Conservation (phyloP, 2,113 vertebrate genomes). For the Sula dactylatra region DNA sequence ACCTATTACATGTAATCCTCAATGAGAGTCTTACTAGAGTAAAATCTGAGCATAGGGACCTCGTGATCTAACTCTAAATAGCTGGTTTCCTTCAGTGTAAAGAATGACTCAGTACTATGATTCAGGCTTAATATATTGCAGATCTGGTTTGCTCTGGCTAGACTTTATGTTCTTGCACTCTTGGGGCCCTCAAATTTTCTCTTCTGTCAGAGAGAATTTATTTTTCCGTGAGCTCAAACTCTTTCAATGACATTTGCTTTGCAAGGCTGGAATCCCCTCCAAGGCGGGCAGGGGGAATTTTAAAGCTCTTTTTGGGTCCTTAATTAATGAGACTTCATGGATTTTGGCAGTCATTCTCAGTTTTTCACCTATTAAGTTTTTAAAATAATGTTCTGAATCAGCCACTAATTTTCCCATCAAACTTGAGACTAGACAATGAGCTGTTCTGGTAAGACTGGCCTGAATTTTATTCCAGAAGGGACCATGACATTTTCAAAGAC, state of each 20-base stretch:
- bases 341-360: background rate
- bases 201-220: constrained; percentile 21
- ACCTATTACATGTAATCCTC: background rate
- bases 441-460: background rate
- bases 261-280: background rate
- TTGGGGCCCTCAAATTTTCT: constrained; percentile 8
- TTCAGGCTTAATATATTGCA: constrained; percentile 19
- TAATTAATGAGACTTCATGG: background rate
- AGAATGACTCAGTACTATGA: constrained; percentile 20
- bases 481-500: background rate
- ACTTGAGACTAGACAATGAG: background rate
- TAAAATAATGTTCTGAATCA: background rate
- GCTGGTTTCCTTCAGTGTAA: background rate
- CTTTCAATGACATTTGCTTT: background rate
- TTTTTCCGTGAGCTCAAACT: constrained; percentile 5
- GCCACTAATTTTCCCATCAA: background rate
- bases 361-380: background rate
- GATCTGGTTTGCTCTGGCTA: background rate
- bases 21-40: background rate
- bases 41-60: background rate
- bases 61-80: background rate
- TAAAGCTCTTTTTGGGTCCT: background rate
- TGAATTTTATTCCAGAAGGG: background rate
- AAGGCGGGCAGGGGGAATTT: background rate
- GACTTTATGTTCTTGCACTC: background rate